Evolutionary conservation across 2,888 invertebrate species (phyloP).

Genomic region (Ecdyonurus torrentis): DNA sequence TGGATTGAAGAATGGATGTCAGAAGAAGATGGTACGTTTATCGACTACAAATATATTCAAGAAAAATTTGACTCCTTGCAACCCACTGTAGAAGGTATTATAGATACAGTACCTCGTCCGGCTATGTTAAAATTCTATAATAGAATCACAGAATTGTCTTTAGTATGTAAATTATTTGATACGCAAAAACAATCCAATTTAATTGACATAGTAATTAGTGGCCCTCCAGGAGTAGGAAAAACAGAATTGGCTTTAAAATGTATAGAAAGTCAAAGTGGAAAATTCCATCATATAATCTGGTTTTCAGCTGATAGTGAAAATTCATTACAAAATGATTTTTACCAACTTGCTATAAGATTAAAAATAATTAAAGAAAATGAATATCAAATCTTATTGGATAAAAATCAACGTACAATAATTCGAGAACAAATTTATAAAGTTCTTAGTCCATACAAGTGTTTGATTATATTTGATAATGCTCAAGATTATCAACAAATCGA

Average conservation of each 20-base stretch:
- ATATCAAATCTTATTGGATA: background rate
- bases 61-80: background rate
- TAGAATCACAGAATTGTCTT: background rate
- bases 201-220: background rate
- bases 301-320: background rate
- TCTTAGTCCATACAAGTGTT: background rate
- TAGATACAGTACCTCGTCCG: background rate
- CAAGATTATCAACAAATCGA: background rate
- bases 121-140: background rate
- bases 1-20: background rate
- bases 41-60: background rate
- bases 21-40: background rate
- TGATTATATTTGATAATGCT: background rate
- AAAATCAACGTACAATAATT: background rate
- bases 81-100: background rate
- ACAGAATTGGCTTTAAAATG: background rate
- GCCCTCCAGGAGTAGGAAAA: background rate
- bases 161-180: background rate
- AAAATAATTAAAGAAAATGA: background rate
- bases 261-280: background rate
- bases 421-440: background rate
- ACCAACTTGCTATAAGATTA: background rate
- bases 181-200: background rate
- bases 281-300: background rate
- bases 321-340: background rate